phyloP scores from a whole-genome alignment of 2,888 invertebrate species.

The Stenurella melanura region DNA sequence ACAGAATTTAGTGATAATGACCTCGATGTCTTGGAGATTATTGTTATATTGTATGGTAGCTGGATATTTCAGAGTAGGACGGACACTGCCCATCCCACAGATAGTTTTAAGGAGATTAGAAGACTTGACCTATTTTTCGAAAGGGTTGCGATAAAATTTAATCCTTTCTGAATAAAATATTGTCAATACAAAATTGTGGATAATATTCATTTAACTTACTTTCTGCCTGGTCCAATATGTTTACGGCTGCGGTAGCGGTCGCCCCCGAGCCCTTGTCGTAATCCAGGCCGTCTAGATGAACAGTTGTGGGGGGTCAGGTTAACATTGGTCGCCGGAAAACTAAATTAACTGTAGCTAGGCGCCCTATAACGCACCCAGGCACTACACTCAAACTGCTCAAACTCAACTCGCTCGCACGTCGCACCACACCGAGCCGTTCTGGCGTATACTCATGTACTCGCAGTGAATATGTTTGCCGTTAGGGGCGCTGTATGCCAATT shows the following conservation, averaged over 20 bases:
- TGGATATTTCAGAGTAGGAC: slow-evolving; percentile 20
- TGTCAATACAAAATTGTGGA: slow-evolving; percentile 8
- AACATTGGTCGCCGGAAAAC: slow-evolving; percentile 71
- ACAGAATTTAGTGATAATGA: slow-evolving; percentile 12
- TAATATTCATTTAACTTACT: slow-evolving; percentile 66
- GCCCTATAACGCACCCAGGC: slow-evolving; percentile 71
- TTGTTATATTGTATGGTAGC: slow-evolving; percentile 1
- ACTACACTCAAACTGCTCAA: slow-evolving; percentile 68
- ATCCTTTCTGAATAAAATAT: slow-evolving; percentile 10
- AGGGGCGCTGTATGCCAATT: slow-evolving; percentile 58
- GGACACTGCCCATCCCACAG: slow-evolving; percentile 55
- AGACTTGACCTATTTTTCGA: slow-evolving; percentile 56
- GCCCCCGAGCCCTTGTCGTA: slow-evolving; percentile 71
- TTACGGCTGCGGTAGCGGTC: slow-evolving; percentile 72
- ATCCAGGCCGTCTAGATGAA: slow-evolving; percentile 66
- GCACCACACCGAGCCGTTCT: slow-evolving; percentile 71
- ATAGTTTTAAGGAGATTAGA: slow-evolving; percentile 43
- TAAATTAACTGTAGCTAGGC: slow-evolving; percentile 68
- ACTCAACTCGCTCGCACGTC: slow-evolving; percentile 65
- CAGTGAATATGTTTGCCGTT: slow-evolving; percentile 49
- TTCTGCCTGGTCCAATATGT: slow-evolving; percentile 72
- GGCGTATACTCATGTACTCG: slow-evolving; percentile 62
- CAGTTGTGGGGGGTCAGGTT: slow-evolving; percentile 72
- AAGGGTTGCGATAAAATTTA: background rate
- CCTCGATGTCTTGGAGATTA: background rate